A percentile compares a stretch with the other conserved stretches of the same genome.
Conservation (phyloP, 2,797 vertebrate species). For the Hypotaenidia philippensis region DNA sequence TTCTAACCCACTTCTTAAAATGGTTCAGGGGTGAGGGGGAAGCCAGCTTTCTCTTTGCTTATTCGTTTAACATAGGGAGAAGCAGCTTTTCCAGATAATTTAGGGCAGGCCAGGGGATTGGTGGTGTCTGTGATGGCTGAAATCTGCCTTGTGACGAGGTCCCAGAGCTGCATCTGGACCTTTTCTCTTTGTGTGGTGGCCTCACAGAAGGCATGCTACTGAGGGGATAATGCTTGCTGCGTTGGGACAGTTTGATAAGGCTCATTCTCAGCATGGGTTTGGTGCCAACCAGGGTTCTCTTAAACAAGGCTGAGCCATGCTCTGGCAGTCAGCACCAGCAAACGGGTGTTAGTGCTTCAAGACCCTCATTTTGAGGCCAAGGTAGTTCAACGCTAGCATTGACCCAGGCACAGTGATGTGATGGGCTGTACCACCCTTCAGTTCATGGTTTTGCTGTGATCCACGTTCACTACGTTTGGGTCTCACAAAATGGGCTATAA, state of each 20-base stretch:
- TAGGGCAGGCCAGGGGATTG: background rate
- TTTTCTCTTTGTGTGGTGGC: background rate
- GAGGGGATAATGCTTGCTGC: background rate
- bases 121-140: background rate
- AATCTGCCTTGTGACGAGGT: background rate
- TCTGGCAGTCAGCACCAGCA: background rate
- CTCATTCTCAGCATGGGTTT: rapidly evolving
- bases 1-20: background rate
- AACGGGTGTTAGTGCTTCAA: too few species aligned
- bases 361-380: background rate
- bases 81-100: background rate
- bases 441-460: background rate
- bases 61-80: background rate
- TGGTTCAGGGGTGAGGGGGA: background rate
- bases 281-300: background rate
- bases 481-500: background rate
- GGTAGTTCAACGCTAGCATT: background rate
- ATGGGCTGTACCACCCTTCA: rapidly evolving
- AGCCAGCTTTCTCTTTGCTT: background rate
- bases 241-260: background rate
- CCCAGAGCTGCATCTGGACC: background rate
- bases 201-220: rapidly evolving
- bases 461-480: background rate
- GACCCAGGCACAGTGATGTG: background rate
- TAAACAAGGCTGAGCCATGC: background rate